Evolutionary conservation across 2,888 invertebrate species (phyloP).

Genomic region (Clepsis dumicolana): DNA sequence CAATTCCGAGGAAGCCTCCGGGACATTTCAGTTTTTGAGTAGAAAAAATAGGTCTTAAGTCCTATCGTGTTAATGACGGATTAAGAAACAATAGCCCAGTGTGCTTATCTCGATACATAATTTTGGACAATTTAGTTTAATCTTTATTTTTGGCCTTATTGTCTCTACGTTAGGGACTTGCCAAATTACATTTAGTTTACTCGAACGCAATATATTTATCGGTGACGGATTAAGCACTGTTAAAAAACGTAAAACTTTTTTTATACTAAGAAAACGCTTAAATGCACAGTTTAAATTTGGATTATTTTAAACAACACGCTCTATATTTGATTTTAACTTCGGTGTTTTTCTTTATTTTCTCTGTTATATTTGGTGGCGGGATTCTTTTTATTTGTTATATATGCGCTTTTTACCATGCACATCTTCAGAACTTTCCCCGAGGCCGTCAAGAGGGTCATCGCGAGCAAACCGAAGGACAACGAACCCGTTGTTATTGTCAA

Average conservation of each 20-base stretch:
- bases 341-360: neutral
- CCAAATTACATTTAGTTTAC: too few species aligned
- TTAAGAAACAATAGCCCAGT: too few species aligned
- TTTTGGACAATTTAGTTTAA: too few species aligned
- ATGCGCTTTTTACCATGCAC: constrained; percentile 58
- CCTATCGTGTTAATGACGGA: too few species aligned
- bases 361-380: constrained; percentile 18
- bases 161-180: too few species aligned
- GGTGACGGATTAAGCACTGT: too few species aligned
- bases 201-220: neutral
- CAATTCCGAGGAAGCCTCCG: too few species aligned
- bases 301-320: neutral
- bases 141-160: too few species aligned
- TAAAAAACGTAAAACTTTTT: too few species aligned
- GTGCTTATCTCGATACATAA: too few species aligned
- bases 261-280: neutral
- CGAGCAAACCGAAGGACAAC: constrained; percentile 61
- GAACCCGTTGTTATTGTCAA: constrained; percentile 68
- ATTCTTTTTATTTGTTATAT: constrained; percentile 38
- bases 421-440: constrained; percentile 73
- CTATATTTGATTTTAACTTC: neutral
- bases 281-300: neutral
- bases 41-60: too few species aligned
- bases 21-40: too few species aligned
- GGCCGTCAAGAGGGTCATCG: constrained; percentile 64